Conservation (phyloP, 2,888 invertebrate species). For the Marronus borbonicus region DNA sequence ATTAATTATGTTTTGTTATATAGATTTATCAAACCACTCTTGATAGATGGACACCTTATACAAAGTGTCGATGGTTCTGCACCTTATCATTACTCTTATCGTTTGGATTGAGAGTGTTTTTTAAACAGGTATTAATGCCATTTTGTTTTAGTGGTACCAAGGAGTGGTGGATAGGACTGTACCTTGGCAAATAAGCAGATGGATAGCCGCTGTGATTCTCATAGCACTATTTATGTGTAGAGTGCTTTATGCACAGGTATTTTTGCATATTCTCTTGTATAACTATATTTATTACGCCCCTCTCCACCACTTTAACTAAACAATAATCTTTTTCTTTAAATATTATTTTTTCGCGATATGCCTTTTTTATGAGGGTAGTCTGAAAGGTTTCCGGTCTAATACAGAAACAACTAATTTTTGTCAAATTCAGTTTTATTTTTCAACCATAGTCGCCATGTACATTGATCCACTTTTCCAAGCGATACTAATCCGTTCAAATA, state of each 20-base stretch:
- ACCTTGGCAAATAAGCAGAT: constrained; percentile 69
- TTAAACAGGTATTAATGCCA: constrained; percentile 80
- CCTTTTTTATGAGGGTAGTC: no score
- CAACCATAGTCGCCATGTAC: no score
- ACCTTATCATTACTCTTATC: constrained; percentile 79
- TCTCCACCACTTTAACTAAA: constrained; percentile 57
- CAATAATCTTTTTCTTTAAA: neutral
- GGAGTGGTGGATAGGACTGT: constrained; percentile 72
- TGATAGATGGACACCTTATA: constrained; percentile 90
- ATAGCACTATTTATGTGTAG: constrained; percentile 68
- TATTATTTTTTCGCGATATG: neutral
- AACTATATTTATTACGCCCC: constrained; percentile 46
- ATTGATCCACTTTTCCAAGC: no score
- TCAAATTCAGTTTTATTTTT: no score
- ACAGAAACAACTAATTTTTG: no score
- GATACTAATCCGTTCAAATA: no score
- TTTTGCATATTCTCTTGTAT: constrained; percentile 44
- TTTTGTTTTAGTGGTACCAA: constrained; percentile 71
- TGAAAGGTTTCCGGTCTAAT: no score
- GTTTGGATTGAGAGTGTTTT: constrained; percentile 87
- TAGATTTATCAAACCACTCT: constrained; percentile 88
- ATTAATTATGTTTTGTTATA: constrained; percentile 34
- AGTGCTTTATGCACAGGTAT: constrained; percentile 71
- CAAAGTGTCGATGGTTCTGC: constrained; percentile 85
- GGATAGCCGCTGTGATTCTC: constrained; percentile 68